A percentile compares a stretch with the other conserved stretches of the same genome.
Conservation (phyloP, 2,888 invertebrate genomes). For the Idaea dimidiata region DNA sequence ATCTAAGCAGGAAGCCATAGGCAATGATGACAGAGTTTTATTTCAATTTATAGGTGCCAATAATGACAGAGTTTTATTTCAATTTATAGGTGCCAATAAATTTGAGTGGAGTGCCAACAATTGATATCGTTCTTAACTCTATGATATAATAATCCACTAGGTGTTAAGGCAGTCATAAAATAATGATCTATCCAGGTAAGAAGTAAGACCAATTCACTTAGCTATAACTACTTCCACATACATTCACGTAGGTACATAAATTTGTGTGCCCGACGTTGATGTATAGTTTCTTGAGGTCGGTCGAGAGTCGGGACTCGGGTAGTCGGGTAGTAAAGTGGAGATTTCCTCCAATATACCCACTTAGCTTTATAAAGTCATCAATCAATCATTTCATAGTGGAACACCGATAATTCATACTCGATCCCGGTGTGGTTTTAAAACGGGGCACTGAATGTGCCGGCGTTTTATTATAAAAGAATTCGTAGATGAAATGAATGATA, state of each 20-base stretch:
- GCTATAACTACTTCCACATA: not conserved
- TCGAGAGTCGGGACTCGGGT: not conserved
- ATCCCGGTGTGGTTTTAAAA: not conserved
- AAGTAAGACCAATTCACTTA: not conserved
- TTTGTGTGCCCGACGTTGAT: not conserved
- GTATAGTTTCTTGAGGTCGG: not conserved
- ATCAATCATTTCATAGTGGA: constrained; percentile 19
- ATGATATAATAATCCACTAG: too few species aligned
- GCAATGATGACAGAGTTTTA: too few species aligned
- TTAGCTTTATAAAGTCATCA: constrained; percentile 19
- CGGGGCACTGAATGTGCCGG: not conserved
- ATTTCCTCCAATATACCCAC: constrained; percentile 4
- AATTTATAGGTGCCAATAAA: too few species aligned
- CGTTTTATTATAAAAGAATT: not conserved
- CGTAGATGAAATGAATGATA: too few species aligned
- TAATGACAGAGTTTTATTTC: too few species aligned
- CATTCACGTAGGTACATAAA: not conserved
- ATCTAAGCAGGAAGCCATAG: too few species aligned
- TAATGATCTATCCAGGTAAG: not conserved
- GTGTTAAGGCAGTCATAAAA: too few species aligned
- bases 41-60: too few species aligned
- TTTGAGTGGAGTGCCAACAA: too few species aligned
- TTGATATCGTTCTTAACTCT: too few species aligned
- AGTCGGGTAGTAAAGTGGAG: constrained; percentile 1
- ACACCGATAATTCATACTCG: constrained; percentile 19